Evolutionary conservation across 1,140 invertebrate genomes (phyloP).

Genomic region (Contarinia nasturtii): DNA sequence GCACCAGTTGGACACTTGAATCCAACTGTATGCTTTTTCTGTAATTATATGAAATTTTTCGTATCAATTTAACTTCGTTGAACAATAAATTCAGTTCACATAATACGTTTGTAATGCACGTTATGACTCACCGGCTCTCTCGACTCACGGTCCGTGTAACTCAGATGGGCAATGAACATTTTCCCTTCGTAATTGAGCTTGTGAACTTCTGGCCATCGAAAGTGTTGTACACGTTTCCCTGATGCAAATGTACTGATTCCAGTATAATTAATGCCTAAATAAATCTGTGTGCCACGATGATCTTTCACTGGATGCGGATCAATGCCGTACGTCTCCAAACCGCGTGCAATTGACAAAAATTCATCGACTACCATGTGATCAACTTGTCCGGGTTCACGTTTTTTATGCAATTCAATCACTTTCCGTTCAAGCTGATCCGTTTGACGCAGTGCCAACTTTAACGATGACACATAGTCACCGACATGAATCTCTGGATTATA

Average conservation of each 20-base stretch:
- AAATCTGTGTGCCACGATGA: conserved; percentile 72
- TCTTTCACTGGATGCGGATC: conserved; percentile 98
- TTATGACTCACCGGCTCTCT: conserved; percentile 22
- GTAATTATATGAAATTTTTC: conserved; percentile 22
- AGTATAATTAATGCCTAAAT: conserved; percentile 85
- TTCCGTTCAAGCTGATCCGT: conserved; percentile 77
- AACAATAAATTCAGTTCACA: background rate
- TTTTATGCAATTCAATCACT: conserved; percentile 75
- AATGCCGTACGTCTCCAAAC: conserved; percentile 88
- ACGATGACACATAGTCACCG: conserved; percentile 77
- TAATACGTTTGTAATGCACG: too few relatives aligned
- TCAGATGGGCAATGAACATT: conserved; percentile 92
- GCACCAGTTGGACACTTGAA: conserved; percentile 84
- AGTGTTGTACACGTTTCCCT: conserved; percentile 79
- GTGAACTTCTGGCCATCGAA: conserved; percentile 87
- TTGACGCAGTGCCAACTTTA: conserved; percentile 82
- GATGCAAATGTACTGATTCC: conserved; percentile 91
- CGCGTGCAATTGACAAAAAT: conserved; percentile 38
- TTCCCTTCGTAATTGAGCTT: conserved; percentile 96
- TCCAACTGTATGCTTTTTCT: conserved; percentile 93
- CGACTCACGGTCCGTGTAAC: conserved; percentile 32
- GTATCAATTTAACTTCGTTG: background rate
- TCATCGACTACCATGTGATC: conserved; percentile 16
- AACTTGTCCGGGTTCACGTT: conserved; percentile 26
- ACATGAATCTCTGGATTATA: conserved; percentile 77